These are phyloP conservation scores for Australoheros facetus DNA, from an alignment of 2,797 vertebrate genomes.

Conservation along the genomic window DNA sequence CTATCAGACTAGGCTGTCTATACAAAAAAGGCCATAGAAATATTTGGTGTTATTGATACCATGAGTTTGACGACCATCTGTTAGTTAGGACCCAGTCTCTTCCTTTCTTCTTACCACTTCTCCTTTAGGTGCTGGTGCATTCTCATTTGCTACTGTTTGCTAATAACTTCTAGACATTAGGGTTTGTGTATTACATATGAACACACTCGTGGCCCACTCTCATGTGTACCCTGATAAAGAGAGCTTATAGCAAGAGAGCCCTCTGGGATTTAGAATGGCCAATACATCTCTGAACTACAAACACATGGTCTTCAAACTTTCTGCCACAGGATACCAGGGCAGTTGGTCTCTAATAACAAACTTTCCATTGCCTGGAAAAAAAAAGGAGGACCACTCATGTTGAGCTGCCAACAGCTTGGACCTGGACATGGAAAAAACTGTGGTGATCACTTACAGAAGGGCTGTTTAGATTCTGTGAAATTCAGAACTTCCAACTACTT, in stretches of 20 bases:
- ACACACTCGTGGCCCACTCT: background rate
- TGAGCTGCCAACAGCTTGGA: conserved; percentile 50
- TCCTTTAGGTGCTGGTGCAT: conserved; percentile 19
- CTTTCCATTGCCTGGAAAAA: conserved; percentile 14
- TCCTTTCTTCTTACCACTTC: conserved; percentile 10
- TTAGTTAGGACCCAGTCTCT: background rate
- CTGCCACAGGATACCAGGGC: conserved; percentile 12
- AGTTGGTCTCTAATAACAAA: conserved; percentile 35
- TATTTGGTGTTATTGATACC: conserved; percentile 3
- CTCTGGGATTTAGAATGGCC: background rate
- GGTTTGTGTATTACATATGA: background rate
- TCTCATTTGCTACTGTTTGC: conserved; percentile 7
- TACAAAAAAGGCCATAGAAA: background rate
- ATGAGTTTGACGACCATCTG: conserved; percentile 22
- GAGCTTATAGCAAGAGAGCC: background rate
- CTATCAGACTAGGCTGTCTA: background rate
- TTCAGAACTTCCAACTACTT: conserved; percentile 33
- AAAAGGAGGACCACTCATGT: conserved; percentile 5
- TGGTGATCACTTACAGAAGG: conserved; percentile 29
- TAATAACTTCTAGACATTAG: conserved; percentile 7
- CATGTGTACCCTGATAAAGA: background rate
- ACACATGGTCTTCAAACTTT: conserved; percentile 39
- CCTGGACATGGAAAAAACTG: conserved; percentile 30
- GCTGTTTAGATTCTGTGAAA: conserved; percentile 27
- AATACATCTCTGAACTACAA: background rate